Conservation (phyloP, 2,888 invertebrate genomes). For the Tromatobia lineatoria region DNA sequence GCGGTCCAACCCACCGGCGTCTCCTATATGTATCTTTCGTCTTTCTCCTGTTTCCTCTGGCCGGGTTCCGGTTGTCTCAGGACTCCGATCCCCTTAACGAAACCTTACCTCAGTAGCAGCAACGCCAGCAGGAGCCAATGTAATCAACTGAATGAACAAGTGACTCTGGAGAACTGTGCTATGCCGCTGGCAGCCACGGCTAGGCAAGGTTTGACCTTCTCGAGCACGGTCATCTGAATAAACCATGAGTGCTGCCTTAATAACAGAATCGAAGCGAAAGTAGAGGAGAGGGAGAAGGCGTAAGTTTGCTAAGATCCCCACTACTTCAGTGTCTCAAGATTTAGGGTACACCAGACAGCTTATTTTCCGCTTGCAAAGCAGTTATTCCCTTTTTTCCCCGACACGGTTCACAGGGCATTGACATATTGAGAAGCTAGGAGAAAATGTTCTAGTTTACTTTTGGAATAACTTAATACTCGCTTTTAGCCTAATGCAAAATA, state of each 20-base stretch:
- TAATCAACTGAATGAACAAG: slow-evolving; percentile 82
- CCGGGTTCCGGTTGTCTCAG: slow-evolving; percentile 54
- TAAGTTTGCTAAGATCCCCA: slow-evolving; percentile 15
- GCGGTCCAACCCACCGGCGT: slow-evolving; percentile 31
- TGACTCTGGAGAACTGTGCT: slow-evolving; percentile 78
- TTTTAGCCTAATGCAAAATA: too few relatives aligned
- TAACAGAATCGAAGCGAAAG: slow-evolving; percentile 78
- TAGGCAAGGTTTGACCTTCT: slow-evolving; percentile 67
- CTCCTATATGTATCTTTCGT: slow-evolving; percentile 28
- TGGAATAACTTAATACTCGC: too few relatives aligned
- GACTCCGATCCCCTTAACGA: background rate
- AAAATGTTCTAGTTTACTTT: too few relatives aligned
- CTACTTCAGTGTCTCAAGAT: background rate
- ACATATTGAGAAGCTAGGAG: background rate
- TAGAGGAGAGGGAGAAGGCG: slow-evolving; percentile 38
- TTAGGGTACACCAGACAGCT: background rate
- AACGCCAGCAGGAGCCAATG: slow-evolving; percentile 69
- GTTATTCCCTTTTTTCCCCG: background rate
- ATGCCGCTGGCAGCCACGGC: slow-evolving; percentile 66
- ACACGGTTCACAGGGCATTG: background rate
- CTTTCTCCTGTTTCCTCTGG: slow-evolving; percentile 30
- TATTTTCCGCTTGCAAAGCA: background rate
- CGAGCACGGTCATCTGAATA: slow-evolving; percentile 80
- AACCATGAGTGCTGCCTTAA: slow-evolving; percentile 81
- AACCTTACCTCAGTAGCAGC: slow-evolving; percentile 66